Base-by-base conservation (phyloP, 1,140 invertebrate species). In the Xylocopa sonorina region DNA sequence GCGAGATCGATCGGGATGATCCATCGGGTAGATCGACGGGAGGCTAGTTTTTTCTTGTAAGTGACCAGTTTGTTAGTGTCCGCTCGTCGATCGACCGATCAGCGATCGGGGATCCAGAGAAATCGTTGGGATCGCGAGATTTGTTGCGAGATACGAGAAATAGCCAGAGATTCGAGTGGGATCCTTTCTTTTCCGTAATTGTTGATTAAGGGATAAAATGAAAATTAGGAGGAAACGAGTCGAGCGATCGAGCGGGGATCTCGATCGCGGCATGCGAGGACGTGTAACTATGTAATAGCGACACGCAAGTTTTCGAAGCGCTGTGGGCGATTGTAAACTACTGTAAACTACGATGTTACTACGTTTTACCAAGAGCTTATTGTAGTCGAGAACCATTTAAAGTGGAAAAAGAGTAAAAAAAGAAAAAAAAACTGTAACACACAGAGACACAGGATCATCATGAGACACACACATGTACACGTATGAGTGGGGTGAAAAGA, bases 311-410 rank as follows among this genome's bases (percentile, higher is more conserved):
- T 80, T 38, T 88, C 88, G 84, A 82, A 88, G 83, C 83, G 88
- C 88, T 84, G 46, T 50, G 89, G 63, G 90, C 87, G 89, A 90
- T 91, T 92, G 92, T 92, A 92, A 92, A 92, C 90, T 91, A 93
- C 87, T 93, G 91, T 93, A 93, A 93, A 92, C 92, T 93, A 93
- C 91, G 89, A 93, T 93, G 92, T 93, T 92, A 93, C 89, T 92
- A 93, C 90, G 92, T 93, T 92, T 92, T 92, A 93, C 88, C 90
- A 93, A 93, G 92, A 93, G 92, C 92, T 93, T 93, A 93, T 90
- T 93, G 92, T 93, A 93, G 92, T 91, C 88, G 89, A 92, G 89
- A 89, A 92, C 90, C 91, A 93, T 92, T 92, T 92, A 93, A 91
- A 80, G 66, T n/a, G 21, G 29, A 50, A 41, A 68, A 27, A 14